Conservation (phyloP, 2,888 invertebrate genomes). For the Tetranychus truncatus region DNA sequence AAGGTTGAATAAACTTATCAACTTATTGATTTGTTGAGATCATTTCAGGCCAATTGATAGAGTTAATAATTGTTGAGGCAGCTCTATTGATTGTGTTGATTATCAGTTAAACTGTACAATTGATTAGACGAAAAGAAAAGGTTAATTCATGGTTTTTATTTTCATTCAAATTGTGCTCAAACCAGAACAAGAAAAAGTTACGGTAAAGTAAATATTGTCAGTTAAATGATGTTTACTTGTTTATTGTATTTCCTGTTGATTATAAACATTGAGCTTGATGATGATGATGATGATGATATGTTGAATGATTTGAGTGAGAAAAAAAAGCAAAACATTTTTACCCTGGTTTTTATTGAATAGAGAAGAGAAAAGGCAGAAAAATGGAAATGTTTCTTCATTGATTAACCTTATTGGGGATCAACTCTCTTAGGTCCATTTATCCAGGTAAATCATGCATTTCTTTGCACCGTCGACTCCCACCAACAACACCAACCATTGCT, state of each 20-base stretch:
- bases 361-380: no score
- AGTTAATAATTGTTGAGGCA: no score
- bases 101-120: no score
- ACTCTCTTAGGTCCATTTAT: not conserved
- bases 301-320: no score
- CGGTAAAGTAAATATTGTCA: not conserved
- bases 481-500: not conserved
- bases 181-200: not conserved
- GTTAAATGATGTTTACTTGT: not conserved
- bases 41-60: no score
- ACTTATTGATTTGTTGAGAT: no score
- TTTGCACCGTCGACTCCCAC: not conserved
- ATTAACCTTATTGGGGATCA: not conserved
- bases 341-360: not conserved
- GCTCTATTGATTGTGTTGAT: no score
- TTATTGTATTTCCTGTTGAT: not conserved
- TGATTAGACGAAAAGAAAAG: no score
- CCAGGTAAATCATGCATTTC: not conserved
- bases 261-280: not conserved
- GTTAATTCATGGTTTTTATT: no score
- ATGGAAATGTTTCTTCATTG: not conserved
- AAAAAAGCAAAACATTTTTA: not conserved
- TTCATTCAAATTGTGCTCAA: no score
- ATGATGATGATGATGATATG: not conserved
- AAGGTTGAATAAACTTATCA: no score